Evolutionary conservation across 92 coral and sea anemone genomes (phyloP), one percentile per base, ranked within the genome.

Genomic region (Phenganax subtilis): DNA sequence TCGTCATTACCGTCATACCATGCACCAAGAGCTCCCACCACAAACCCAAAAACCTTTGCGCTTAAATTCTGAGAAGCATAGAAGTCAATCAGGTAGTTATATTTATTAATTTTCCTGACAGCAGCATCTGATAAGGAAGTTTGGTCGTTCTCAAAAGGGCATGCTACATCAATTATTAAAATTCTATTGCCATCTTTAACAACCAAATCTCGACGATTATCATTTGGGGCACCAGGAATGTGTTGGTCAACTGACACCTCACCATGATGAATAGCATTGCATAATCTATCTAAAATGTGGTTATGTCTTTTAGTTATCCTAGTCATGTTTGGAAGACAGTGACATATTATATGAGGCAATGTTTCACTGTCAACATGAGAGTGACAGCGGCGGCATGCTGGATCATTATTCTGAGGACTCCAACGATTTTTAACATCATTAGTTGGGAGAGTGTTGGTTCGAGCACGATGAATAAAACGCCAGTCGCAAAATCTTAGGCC

Each of bases 261-360:
- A 14, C 79, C 79, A 74, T 30, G 61, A 20, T 74, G 55, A 15
- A 54, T 53, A 3, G 79, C 79, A 7, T 74, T 74, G 7, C 15
- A 7, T 6, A 74, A 31, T 4, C 79, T 1, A 6, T 67, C 28
- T 27, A 55, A n/a, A 53, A 74, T 54, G 8, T 17, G 3, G 55
- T 74, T 44, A 74, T 74, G 79, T 11, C 79, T 27, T 6, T 9
- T 12, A n/a, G 30, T 16, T 29, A 74, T 74, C 10, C 61, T 8
- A 6, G 55, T 56, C 79, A 74, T 74, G 62, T 74, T 74, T 10
- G 79, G 79, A 10, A 28, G 55, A 20, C 79, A 74, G 17, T 74
- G 76, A 51, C 76, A 72, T 30, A 72, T 30, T 7, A 72, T 51
- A 29, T 72, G 76, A 14, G 76, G 76, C 0, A 74, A 62, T 12